These are phyloP conservation scores for Mesembrinibis cayennensis DNA, from an alignment of 2,113 vertebrate genomes.

Conservation along the genomic window DNA sequence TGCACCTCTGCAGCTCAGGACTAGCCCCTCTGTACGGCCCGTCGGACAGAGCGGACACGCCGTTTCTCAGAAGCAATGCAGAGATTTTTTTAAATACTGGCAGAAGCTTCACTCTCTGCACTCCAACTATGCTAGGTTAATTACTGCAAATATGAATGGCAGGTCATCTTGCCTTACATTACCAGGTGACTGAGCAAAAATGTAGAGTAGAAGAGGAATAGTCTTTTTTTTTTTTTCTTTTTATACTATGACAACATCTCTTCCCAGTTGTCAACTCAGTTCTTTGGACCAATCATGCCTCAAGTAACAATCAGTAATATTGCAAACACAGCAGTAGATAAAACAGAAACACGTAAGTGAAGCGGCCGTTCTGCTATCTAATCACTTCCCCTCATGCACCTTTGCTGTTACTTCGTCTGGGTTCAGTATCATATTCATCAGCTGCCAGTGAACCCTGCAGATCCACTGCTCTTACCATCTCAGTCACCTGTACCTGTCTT, in stretches of 20 bases:
- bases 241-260: not conserved
- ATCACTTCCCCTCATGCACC: accelerated
- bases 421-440: accelerated
- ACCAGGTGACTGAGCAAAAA: accelerated
- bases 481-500: not conserved
- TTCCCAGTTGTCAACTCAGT: not conserved
- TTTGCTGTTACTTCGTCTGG: not conserved
- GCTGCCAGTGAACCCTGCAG: not conserved
- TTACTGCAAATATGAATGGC: accelerated
- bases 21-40: accelerated
- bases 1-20: accelerated
- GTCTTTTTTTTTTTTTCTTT: too few species aligned
- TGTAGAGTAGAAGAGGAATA: accelerated
- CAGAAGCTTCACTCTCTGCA: not conserved
- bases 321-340: accelerated
- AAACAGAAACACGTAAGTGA: accelerated
- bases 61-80: accelerated
- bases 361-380: accelerated
- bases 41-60: accelerated
- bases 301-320: accelerated
- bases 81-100: too few species aligned
- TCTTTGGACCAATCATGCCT: not conserved
- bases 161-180: accelerated
- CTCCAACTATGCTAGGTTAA: accelerated
- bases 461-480: not conserved